Evolutionary conservation across 1,140 invertebrate genomes (phyloP).

Genomic region (Eumaeus atala): DNA sequence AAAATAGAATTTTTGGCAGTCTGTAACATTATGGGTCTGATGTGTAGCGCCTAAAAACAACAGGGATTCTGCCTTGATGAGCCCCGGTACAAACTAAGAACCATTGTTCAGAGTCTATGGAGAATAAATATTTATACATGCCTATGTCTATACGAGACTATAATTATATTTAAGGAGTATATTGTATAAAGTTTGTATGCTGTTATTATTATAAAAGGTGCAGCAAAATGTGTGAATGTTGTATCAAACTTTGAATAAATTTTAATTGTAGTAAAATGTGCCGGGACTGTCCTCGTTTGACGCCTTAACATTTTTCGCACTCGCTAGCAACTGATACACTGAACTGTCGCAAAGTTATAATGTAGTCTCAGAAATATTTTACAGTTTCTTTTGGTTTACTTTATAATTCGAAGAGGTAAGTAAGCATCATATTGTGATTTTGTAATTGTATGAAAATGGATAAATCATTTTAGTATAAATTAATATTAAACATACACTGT

Average conservation of each 20-base stretch:
- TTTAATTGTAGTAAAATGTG: neutral
- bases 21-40: too few relatives aligned
- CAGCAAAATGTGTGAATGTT: neutral
- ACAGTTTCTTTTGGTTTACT: too few relatives aligned
- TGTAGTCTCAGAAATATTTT: too few relatives aligned
- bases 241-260: too few relatives aligned
- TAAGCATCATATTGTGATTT: too few relatives aligned
- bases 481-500: too few relatives aligned
- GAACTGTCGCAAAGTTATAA: too few relatives aligned
- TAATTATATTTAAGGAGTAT: slow-evolving; percentile 6
- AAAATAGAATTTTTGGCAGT: too few relatives aligned
- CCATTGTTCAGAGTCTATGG: neutral
- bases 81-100: neutral
- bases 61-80: neutral
- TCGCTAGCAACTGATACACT: neutral
- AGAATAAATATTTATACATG: neutral
- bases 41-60: too few relatives aligned
- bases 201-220: slow-evolving; percentile 4
- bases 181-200: slow-evolving; percentile 9
- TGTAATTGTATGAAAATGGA: too few relatives aligned
- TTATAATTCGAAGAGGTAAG: too few relatives aligned
- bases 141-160: neutral
- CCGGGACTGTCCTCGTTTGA: neutral
- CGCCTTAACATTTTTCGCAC: neutral
- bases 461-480: too few relatives aligned